Evolutionary conservation across 37 sponge, comb jelly and placozoan species (phyloP), one percentile per base, ranked within the genome.

Genomic region (Theonella swinhoei): DNA sequence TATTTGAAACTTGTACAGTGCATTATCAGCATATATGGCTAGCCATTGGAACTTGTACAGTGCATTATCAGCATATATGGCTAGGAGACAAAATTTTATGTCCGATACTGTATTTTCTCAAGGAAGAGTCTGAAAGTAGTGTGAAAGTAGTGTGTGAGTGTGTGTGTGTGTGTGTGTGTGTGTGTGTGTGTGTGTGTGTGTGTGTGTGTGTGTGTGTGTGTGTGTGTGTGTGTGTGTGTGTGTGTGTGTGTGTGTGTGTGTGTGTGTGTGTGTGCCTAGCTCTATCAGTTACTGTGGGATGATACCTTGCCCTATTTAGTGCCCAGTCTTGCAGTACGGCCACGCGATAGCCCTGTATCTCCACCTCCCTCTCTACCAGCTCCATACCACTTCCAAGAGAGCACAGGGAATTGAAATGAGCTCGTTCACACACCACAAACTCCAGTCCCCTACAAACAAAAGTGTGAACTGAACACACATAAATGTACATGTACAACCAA

Each of bases 401-500:
- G 0, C 84, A 83, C 54, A 87, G 71, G 20, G 34, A 38, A 1
- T 25, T 19, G 54, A 82, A 85, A 39, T 74, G 59, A 35, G 70
- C 60, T 0, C 67, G 0, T 70, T 93, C 93, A 74, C 89, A 88
- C 33, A 87, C 70, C 42, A 93, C 69, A 82, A 88, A 93, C 39
- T 62, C 80, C 28, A 31, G 3, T 24, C 23, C 26, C 2, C 71
- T 88, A 40, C 63, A 5, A 22, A 0, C 19, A 69, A 65, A 62
- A 62, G 23, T 39, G 24, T 37, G n/a, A 37, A 41, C 20, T 25
- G 2, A 41, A 9, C 23, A 68, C 23, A 14, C 2, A 2, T 17
- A 26, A 3, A 11, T 39, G 2, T 31, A 3, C 1, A 42, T 2
- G 1, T 70, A 14, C 2, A 23, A 4, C 22, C 3, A 29, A 34